Conservation (phyloP, 2,888 invertebrate species). For the Lordiphosa fenestrarum region DNA sequence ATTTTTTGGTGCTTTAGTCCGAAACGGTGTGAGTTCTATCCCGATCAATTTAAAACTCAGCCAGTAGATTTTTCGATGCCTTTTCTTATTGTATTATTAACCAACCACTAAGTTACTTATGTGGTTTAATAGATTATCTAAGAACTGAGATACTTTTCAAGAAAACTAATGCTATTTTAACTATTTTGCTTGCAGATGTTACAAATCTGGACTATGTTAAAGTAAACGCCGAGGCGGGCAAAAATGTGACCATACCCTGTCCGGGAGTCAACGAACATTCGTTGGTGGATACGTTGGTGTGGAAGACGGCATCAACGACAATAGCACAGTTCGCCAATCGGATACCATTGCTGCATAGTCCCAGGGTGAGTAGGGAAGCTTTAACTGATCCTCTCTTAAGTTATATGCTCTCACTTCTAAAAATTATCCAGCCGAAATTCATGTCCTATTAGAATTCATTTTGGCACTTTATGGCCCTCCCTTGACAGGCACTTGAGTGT, state of each 20-base stretch:
- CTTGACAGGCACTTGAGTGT: constrained; percentile 32
- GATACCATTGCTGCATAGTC: constrained; percentile 80
- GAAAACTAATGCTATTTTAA: constrained; percentile 5
- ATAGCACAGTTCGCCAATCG: constrained; percentile 81
- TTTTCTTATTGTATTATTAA: too few relatives aligned
- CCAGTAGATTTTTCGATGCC: too few relatives aligned
- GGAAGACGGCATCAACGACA: constrained; percentile 81
- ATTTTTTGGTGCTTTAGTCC: too few relatives aligned
- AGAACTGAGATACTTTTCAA: too few relatives aligned
- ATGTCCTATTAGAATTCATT: constrained; percentile 65
- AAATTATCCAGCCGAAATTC: constrained; percentile 14
- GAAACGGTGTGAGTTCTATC: too few relatives aligned
- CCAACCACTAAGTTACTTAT: too few relatives aligned
- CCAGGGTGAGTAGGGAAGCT: constrained; percentile 75
- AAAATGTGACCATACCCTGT: constrained; percentile 85
- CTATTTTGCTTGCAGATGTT: constrained; percentile 81
- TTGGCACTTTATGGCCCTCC: constrained; percentile 44
- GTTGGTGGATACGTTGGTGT: constrained; percentile 84
- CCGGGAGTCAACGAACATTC: constrained; percentile 86
- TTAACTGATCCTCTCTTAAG: too few relatives aligned
- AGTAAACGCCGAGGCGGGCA: constrained; percentile 84
- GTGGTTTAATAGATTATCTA: too few relatives aligned
- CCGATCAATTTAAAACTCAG: too few relatives aligned
- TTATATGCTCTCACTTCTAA: constrained; percentile 1
- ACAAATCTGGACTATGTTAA: constrained; percentile 83